phyloP scores from a whole-genome alignment of 2,797 vertebrate species.

The Rhadinocentrus ornatus region DNA sequence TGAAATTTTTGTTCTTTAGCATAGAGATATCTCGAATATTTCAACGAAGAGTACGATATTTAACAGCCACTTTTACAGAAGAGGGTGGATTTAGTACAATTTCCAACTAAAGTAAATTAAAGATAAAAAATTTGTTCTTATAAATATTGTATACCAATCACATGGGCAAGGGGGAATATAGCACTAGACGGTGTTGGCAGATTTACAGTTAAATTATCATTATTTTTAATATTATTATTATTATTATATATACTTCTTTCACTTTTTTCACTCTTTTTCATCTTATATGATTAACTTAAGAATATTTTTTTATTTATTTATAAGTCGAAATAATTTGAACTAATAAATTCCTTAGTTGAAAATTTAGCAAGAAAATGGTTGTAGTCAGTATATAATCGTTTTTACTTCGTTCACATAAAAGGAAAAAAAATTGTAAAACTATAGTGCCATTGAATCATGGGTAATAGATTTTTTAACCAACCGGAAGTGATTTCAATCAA shows the following conservation, averaged over 20 bases:
- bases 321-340: background rate
- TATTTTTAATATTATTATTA: too few relatives aligned
- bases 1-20: background rate
- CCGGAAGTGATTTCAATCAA: slow-evolving; percentile 56
- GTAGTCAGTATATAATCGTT: background rate
- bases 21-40: background rate
- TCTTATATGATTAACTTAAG: background rate
- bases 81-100: background rate
- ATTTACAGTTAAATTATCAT: background rate
- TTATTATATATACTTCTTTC: too few relatives aligned
- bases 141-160: too few relatives aligned
- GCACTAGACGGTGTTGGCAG: background rate
- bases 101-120: background rate
- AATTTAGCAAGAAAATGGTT: background rate
- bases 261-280: too few relatives aligned
- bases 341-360: background rate
- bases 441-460: slow-evolving; percentile 24
- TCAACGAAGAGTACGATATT: background rate
- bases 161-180: too few relatives aligned
- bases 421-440: background rate
- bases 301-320: too few relatives aligned
- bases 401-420: background rate
- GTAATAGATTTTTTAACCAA: slow-evolving; percentile 46
- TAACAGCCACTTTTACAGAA: background rate
- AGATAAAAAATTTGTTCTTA: too few relatives aligned